A percentile compares a stretch with the other conserved stretches of the same genome.
Conservation (phyloP, 2,888 invertebrate species). For the Tetragonula carbonaria region DNA sequence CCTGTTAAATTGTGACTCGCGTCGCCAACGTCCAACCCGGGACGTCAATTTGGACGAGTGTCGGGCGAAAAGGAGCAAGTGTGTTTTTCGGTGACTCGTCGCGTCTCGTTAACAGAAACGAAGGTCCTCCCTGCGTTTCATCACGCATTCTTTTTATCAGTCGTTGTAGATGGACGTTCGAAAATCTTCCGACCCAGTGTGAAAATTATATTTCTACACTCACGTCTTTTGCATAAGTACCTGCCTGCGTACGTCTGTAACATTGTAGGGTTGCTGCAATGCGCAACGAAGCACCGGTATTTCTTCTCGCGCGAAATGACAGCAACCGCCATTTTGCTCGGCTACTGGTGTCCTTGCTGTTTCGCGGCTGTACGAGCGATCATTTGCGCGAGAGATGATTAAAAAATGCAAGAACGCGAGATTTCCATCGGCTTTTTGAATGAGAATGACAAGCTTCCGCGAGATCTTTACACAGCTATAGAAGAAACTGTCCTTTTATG, state of each 20-base stretch:
- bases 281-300: conserved; percentile 33
- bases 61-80: conserved; percentile 25
- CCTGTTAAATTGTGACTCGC: conserved; percentile 51
- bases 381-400: conserved; percentile 41
- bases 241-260: not conserved
- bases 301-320: conserved; percentile 30
- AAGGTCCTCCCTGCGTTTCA: not conserved
- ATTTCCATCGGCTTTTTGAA: conserved; percentile 18
- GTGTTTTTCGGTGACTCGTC: conserved; percentile 24
- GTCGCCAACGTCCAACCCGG: conserved; percentile 5
- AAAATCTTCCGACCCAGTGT: conserved; percentile 3
- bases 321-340: conserved; percentile 36
- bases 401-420: conserved; percentile 8
- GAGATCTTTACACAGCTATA: not conserved
- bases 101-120: conserved; percentile 12
- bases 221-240: not conserved
- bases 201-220: not conserved
- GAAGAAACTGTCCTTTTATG: conserved; percentile 5
- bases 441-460: conserved; percentile 20
- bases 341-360: not conserved
- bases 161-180: not conserved
- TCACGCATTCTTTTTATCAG: not conserved
- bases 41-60: conserved; percentile 37
- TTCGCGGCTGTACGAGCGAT: conserved; percentile 14
- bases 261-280: conserved; percentile 10